Percentiles rank a stretch among this genome's conserved stretches.
These are phyloP conservation scores for Tetragnatha montana DNA, from an alignment of 2,888 invertebrate species.

Conservation along the genomic window DNA sequence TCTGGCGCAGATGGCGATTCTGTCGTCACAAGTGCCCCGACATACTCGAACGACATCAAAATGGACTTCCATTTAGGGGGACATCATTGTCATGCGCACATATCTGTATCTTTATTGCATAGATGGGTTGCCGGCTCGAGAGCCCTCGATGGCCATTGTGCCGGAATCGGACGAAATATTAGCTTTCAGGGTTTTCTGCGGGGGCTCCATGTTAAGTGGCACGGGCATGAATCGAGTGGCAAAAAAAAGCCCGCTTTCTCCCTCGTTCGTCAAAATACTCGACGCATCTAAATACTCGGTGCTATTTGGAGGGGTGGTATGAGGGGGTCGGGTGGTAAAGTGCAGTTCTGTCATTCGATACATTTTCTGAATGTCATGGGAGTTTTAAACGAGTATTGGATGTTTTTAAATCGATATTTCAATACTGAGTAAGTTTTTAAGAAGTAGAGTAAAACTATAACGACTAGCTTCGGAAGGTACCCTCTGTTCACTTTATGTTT, in stretches of 20 bases:
- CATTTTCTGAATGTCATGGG: no score
- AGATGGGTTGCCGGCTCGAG: no score
- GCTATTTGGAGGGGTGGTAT: constrained; percentile 12
- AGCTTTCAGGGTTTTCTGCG: constrained; percentile 65
- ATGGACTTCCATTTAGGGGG: constrained; percentile 57
- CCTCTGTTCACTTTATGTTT: no score
- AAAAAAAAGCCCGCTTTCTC: constrained; percentile 56
- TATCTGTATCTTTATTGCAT: constrained; percentile 38
- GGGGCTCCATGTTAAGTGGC: constrained; percentile 66
- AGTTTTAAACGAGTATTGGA: no score
- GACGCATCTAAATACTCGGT: constrained; percentile 62
- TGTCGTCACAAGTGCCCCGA: constrained; percentile 54
- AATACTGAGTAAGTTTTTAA: no score
- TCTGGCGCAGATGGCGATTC: constrained; percentile 63
- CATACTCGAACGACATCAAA: constrained; percentile 37
- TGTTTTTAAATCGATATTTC: no score
- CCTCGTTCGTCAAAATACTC: constrained; percentile 66
- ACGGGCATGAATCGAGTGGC: constrained; percentile 65
- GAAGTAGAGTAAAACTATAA: no score
- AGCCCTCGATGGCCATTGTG: constrained; percentile 65
- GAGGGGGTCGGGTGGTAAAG: constrained; percentile 4
- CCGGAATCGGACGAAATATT: constrained; percentile 68
- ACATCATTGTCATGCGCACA: constrained; percentile 33
- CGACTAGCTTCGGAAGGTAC: no score
- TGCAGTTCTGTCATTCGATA: no score